Base-by-base conservation (phyloP, 2,797 vertebrate species). In the Perodicticus potto region DNA sequence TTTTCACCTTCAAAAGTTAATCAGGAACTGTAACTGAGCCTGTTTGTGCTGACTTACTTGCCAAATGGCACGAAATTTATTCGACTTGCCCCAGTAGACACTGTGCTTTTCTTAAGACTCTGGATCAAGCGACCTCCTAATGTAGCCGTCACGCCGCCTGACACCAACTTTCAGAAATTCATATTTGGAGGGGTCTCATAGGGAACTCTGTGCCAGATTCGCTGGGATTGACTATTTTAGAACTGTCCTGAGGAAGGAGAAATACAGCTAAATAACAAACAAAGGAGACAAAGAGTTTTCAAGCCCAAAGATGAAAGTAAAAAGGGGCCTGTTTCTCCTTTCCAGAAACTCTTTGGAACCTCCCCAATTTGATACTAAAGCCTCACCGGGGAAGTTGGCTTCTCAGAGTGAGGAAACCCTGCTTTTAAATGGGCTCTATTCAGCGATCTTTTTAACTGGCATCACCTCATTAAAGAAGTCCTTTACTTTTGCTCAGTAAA, bases 1-100 rank as follows among this genome's bases (percentile, higher is more conserved):
- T 70, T 96, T 93, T 97, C 93, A 95, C 95, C 89, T 96, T 97
- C 89, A 94, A 57, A 82, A 45, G 73, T 78, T 87, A 61, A 93
- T 91, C 69, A 87, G 57, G 49, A 87, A 43, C 63, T 82, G 1
- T 34, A 94, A 72, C 57, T 45, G 27, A 55, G n/a, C 78, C 85
- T 78, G 29, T 91, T 93, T 95, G 86, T 91, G 85, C 91, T 91
- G 86, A 94, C 61, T 77, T 84, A 55, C 57, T 95, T 96, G 72
- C 93, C 94, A 95, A 95, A 69, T 55, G 61, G 86, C 93, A 70
- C 43, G 55, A 34, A 69, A 74, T 73, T 93, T 89, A 96, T 85
- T 93, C 85, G 69, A 74, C 95, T 94, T 96, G 43, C 73, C 83
- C 85, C 83, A 37, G 9, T 86, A 93, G 45, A 77, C 59, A 40